These are phyloP conservation scores for Scaptomyza polygonia DNA, from an alignment of 2,888 invertebrate genomes.

Conservation along the genomic window DNA sequence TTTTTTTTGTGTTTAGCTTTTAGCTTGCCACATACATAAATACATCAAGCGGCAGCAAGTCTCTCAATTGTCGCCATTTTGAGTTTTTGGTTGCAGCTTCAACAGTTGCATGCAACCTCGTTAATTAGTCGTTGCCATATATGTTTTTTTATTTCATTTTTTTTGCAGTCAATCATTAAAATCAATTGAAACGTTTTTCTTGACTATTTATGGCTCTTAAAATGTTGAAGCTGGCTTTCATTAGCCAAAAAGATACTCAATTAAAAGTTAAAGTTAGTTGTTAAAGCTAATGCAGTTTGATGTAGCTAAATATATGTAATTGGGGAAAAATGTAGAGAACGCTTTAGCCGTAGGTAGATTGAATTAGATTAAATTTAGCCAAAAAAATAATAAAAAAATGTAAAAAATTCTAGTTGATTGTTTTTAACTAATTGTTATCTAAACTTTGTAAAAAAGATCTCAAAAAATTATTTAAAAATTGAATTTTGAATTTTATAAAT, in stretches of 20 bases:
- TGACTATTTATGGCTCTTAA: constrained; percentile 40
- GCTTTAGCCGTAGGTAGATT: not conserved
- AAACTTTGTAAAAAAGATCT: too few relatives aligned
- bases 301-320: not conserved
- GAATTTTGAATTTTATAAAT: too few relatives aligned
- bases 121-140: constrained; percentile 55
- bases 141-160: not conserved
- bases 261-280: too few relatives aligned
- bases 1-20: constrained; percentile 9
- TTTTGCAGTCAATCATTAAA: constrained; percentile 63
- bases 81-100: constrained; percentile 22
- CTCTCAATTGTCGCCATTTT: constrained; percentile 58
- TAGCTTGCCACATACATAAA: constrained; percentile 27
- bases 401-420: too few relatives aligned
- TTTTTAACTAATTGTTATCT: too few relatives aligned
- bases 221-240: not conserved
- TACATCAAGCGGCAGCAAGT: constrained; percentile 28
- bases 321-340: not conserved
- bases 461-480: too few relatives aligned
- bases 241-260: constrained; percentile 1
- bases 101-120: constrained; percentile 44
- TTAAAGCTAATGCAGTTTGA: not conserved
- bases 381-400: too few relatives aligned
- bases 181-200: constrained; percentile 44
- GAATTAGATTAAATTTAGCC: too few relatives aligned